Base-by-base conservation (phyloP, 1,140 invertebrate species). In the Homarus americanus region DNA sequence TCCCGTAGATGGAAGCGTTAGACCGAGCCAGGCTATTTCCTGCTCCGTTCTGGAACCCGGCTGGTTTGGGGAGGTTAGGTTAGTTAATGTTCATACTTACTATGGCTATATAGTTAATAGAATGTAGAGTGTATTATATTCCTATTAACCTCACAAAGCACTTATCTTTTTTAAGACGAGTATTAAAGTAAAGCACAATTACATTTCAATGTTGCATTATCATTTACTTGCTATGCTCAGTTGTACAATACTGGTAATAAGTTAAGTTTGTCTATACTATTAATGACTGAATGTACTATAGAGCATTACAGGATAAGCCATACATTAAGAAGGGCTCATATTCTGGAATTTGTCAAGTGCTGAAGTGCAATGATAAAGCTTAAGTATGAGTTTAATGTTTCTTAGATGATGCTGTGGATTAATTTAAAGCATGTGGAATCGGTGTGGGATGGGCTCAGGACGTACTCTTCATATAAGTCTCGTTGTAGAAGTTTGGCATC, bases 401-500 rank as follows among this genome's bases (percentile, higher is more conserved):
- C n/a, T 69, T 24, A 32, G 63, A 69, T 69, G 63, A 69, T 4
- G 28, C 0, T 9, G 24, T 32, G 5, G n/a, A 24, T 28, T 32
- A 69, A 69, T 69, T 28, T 69, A 32, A 9, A 7, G n/a, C 0
- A 28, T 69, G 28, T 69, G 63, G 9, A 28, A 5, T 69, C 12
- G 63, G 63, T 69, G 1, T 69, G 63, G 63, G 28, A 24, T 69
- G 63, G 5, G 7, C 28, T 63, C 53, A 49, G 38, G 90, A 92
- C 92, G 93, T 93, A 96, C 96, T 96, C 95, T 98, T 98, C 97
- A 98, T 98, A 93, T 98, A 98, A 28, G 98, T 98, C 95, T 99
- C 98, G 94, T 98, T 98, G 94, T 99, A 99, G 94, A 98, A 98
- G 94, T 98, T 98, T 0, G 98, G 98, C 98, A 99, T 98, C 94